phyloP scores from a whole-genome alignment of 2,888 invertebrate genomes.

The Spodoptera littoralis region DNA sequence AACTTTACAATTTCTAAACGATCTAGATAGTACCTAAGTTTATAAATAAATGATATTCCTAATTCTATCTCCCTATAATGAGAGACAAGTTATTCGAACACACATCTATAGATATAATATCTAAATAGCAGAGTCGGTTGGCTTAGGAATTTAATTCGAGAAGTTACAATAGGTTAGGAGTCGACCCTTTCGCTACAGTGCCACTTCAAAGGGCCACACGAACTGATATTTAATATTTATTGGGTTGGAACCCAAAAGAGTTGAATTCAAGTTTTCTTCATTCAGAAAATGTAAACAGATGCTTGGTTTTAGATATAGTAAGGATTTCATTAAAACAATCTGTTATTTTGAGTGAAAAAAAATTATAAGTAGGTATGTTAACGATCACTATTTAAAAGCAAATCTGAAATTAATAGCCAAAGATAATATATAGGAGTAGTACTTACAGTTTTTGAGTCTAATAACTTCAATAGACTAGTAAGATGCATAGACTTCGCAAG shows the following conservation, averaged over 20 bases:
- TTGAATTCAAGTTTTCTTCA: constrained; percentile 49
- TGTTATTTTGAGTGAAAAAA: no score
- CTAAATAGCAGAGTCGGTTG: constrained; percentile 51
- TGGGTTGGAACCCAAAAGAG: constrained; percentile 58
- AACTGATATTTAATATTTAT: constrained; percentile 78
- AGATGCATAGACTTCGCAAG: no score
- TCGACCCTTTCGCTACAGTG: constrained; percentile 71
- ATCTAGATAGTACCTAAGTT: no score
- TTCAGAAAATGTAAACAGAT: constrained; percentile 21
- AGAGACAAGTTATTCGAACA: constrained; percentile 12
- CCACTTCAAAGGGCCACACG: constrained; percentile 74
- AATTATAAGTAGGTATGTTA: no score
- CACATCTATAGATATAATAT: constrained; percentile 28
- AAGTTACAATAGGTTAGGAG: constrained; percentile 77
- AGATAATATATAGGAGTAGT: no score
- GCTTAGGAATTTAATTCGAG: constrained; percentile 77
- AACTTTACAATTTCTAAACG: no score
- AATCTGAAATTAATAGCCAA: no score
- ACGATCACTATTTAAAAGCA: no score
- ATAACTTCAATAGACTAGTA: no score
- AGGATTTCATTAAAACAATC: no score
- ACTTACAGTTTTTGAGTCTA: no score
- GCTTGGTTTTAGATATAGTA: no score
- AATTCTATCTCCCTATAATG: neutral
- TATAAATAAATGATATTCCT: neutral